Evolutionary conservation across 1,140 invertebrate species (phyloP), one percentile per base, ranked within the genome.

Genomic region (Steinernema feltiae): DNA sequence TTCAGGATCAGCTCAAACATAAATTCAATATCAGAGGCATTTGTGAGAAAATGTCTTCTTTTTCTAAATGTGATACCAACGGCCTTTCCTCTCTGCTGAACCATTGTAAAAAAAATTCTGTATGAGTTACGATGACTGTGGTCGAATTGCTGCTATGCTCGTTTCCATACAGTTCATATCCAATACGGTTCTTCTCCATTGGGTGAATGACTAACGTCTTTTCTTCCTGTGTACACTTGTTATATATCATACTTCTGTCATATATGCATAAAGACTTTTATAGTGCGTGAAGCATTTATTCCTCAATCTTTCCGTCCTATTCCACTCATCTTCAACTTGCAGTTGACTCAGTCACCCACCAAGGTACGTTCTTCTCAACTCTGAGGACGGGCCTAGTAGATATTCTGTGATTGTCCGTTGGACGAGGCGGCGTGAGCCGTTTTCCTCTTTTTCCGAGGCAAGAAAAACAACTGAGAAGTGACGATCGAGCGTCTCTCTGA

Each of bases 261-360:
- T n/a, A 46, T 46, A 46, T 46, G 7, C 41, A 63, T 63, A 63
- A 63, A 63, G 53, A 63, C 24, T 63, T 63, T 63, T 63, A 63
- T 63, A 17, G 53, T 63, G 24, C 24, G 53, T 3, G 18, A 18
- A 18, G 7, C 7, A 41, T 18, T 41, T 7, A 41, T 18, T 41
- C 35, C 18, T 7, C 18, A 41, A 7, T 41, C 7, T 41, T 7
- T 41, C 35, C 35, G 35, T 63, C 53, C 7, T 63, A 15, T 63
- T n/a, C 24, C 24, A 17, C 24, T 63, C 3, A 27, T 27, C 53
- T n/a, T n/a, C n/a, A 63, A 27, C 53, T 27, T 27, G 24, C 24
- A 63, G 53, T 63, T 3, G 53, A 63, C 24, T 63, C 53, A 7
- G 15, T 63, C 12, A 63, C 53, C 53, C 53, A 63, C 53, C 53